Evolutionary conservation across 2,113 vertebrate genomes (phyloP).

Genomic region (Crypturellus undulatus): DNA sequence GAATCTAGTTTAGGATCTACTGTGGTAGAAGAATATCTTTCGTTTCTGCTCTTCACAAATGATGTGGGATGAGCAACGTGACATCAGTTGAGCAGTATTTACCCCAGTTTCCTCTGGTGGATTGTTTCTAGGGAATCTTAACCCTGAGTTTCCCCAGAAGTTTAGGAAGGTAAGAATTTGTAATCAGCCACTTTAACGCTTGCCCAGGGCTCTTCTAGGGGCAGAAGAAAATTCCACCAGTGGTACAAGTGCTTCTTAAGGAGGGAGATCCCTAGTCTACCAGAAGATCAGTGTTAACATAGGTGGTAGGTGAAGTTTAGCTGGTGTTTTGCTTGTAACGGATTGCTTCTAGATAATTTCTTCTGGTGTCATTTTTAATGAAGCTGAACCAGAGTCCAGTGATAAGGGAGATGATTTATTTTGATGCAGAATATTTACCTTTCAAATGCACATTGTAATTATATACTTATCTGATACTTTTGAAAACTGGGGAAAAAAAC

Average conservation of each 20-base stretch:
- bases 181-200: neutral
- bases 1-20: neutral
- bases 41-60: neutral
- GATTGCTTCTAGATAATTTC: neutral
- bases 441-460: neutral
- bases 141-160: neutral
- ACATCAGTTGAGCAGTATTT: neutral
- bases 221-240: neutral
- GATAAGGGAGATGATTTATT: neutral
- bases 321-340: neutral
- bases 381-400: neutral
- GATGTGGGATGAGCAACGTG: neutral
- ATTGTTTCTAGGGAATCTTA: neutral
- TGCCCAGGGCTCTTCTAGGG: neutral
- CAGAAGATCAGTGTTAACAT: neutral
- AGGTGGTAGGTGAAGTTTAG: neutral
- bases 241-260: neutral
- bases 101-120: neutral
- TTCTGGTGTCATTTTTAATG: neutral
- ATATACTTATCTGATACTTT: neutral
- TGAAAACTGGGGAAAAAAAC: neutral
- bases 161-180: neutral
- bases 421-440: neutral
- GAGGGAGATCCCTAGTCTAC: too few relatives aligned
- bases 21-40: neutral